Evolutionary conservation across 1,140 invertebrate genomes (phyloP).

Genomic region (Hyphantria cunea): DNA sequence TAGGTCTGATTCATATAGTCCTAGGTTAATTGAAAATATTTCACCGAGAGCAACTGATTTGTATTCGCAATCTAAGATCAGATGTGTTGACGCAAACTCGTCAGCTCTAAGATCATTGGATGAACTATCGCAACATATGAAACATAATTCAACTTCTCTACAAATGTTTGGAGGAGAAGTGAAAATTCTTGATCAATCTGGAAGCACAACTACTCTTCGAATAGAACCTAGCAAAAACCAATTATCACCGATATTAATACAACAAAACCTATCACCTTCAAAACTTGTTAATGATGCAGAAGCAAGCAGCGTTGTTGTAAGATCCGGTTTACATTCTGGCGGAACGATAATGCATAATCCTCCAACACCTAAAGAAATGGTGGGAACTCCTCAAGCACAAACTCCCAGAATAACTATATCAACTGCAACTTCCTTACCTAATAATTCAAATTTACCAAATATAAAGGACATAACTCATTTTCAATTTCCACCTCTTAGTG

Average conservation of each 20-base stretch:
- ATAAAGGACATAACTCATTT: slow-evolving; percentile 81
- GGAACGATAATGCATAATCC: slow-evolving; percentile 87
- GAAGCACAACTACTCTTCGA: slow-evolving; percentile 87
- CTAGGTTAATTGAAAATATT: slow-evolving; percentile 62
- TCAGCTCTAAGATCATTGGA: slow-evolving; percentile 82
- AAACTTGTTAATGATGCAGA: slow-evolving; percentile 72
- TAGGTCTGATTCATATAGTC: slow-evolving; percentile 75
- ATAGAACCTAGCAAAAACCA: slow-evolving; percentile 85
- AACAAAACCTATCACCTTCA: slow-evolving; percentile 75
- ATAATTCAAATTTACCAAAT: slow-evolving; percentile 82
- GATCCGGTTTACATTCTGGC: slow-evolving; percentile 88
- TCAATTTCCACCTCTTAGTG: slow-evolving; percentile 83
- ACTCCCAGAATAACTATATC: slow-evolving; percentile 83
- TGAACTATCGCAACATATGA: slow-evolving; percentile 79
- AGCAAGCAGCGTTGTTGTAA: slow-evolving; percentile 85
- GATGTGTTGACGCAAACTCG: slow-evolving; percentile 79
- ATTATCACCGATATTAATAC: slow-evolving; percentile 78
- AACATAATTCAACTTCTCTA: slow-evolving; percentile 81
- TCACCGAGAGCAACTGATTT: slow-evolving; percentile 64
- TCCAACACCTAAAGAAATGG: slow-evolving; percentile 76
- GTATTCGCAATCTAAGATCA: slow-evolving; percentile 79
- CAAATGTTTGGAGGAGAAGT: slow-evolving; percentile 91
- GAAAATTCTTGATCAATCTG: slow-evolving; percentile 85
- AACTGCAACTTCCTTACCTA: slow-evolving; percentile 82
- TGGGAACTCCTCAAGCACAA: slow-evolving; percentile 76